Conservation (phyloP, 2,888 invertebrate genomes). For the Mellilla xanthometata region DNA sequence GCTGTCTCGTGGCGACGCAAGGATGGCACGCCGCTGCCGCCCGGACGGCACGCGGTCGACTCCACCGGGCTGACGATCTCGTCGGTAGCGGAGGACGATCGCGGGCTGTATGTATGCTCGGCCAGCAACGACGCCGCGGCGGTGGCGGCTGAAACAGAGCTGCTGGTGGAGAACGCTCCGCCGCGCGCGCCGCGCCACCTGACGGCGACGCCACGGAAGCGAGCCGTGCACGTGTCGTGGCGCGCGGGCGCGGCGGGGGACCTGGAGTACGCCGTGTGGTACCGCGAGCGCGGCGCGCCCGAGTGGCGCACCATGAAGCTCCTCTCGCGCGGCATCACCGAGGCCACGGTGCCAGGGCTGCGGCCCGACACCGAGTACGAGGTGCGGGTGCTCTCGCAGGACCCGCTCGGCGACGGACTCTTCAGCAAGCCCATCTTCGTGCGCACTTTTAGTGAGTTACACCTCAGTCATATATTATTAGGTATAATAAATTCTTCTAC, state of each 20-base stretch:
- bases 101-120: constrained; percentile 92
- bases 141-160: constrained; percentile 90
- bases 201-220: constrained; percentile 86
- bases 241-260: constrained; percentile 87
- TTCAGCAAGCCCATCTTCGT: constrained; percentile 92
- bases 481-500: too few species aligned
- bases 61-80: constrained; percentile 93
- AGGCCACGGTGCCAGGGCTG: constrained; percentile 90
- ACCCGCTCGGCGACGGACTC: constrained; percentile 92
- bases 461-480: too few species aligned
- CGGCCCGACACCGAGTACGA: constrained; percentile 91
- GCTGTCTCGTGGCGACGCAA: constrained; percentile 76
- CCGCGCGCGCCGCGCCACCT: constrained; percentile 96
- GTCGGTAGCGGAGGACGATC: constrained; percentile 91
- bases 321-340: constrained; percentile 86
- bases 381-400: constrained; percentile 94
- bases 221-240: constrained; percentile 91
- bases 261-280: constrained; percentile 94
- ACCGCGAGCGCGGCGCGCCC: constrained; percentile 86
- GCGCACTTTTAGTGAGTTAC: constrained; percentile 85
- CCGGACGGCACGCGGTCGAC: constrained; percentile 85
- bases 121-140: constrained; percentile 94
- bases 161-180: constrained; percentile 92
- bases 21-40: constrained; percentile 87
- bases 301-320: constrained; percentile 94